Evolutionary conservation across 2,888 invertebrate genomes (phyloP).

Genomic region (Apotomis capreana): DNA sequence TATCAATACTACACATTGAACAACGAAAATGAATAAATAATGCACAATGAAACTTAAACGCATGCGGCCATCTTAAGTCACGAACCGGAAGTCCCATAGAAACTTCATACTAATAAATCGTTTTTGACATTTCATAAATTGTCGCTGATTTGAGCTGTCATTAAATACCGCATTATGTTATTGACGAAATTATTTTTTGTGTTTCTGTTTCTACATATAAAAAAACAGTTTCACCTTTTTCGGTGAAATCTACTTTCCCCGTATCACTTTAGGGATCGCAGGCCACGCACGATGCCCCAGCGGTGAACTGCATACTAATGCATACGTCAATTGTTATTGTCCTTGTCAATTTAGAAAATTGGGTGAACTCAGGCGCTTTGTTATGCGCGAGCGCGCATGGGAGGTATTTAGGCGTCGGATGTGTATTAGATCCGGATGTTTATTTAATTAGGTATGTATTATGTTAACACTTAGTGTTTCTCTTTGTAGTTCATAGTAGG

Average conservation of each 20-base stretch:
- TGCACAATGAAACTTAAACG: no score
- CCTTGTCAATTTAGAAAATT: conserved; percentile 64
- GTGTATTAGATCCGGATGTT: not conserved
- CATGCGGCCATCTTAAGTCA: no score
- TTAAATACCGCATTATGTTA: no score
- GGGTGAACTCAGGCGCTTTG: conserved; percentile 44
- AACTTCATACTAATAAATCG: no score
- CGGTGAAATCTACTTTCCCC: conserved; percentile 74
- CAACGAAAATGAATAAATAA: no score
- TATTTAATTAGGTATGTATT: not conserved
- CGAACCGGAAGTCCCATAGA: no score
- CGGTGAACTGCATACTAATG: conserved; percentile 67
- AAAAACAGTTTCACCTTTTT: conserved; percentile 52
- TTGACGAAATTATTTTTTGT: no score
- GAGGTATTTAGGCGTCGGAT: conserved; percentile 21
- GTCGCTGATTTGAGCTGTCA: no score
- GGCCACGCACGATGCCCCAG: conserved; percentile 63
- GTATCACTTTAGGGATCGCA: conserved; percentile 65
- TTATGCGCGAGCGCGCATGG: conserved; percentile 49
- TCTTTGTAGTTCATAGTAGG: no score
- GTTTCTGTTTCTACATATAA: not conserved
- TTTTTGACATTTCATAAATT: no score
- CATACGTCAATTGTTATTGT: conserved; percentile 54
- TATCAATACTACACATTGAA: no score
- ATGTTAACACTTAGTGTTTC: not conserved